Evolutionary conservation across 2,797 vertebrate genomes (phyloP), one percentile per base, ranked within the genome.

Genomic region (Tadarida brasiliensis): DNA sequence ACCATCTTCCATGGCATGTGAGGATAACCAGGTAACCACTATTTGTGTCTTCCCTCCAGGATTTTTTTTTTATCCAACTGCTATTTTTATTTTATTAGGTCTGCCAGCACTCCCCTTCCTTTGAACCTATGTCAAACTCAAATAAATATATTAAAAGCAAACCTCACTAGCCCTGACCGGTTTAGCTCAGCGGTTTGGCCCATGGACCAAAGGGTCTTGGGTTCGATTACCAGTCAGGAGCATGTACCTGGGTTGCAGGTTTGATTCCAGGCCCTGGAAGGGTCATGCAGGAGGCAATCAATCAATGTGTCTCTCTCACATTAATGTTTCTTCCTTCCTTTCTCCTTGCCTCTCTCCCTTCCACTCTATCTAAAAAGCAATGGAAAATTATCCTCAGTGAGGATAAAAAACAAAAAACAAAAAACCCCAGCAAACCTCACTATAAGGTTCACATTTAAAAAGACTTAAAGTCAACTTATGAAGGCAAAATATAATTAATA

Each of bases 41-140:
- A 26, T 91, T 88, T 91, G 6, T 92, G 24, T 78, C 39, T 81
- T 81, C 47, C 11, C 24, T 96, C 20, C 7, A 74, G 30, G 83
- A 81, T 30, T 35, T 87, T 73, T 92, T 93, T 57, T 54, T 22
- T 35, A 87, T 67, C 81, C 47, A 49, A 30, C 59, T 65, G 15
- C 35, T 77, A 26, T 57, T 96, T 80, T 76, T 92, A 39, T 76
- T 77, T 49, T 84, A 57, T 91, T 84, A 77, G 30, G 10, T 35
- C 65, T 76, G 56, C 67, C 49, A 54, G 33, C 30, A 83, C 87
- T 94, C 96, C 94, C 26, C 76, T 94, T 96, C 65, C 26, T 91
- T 77, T 51, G 47, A 63, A 44, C 10, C 28, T 87, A 10, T 81
- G 26, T 80, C 70, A 91, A 82, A 88, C 24, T 17, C 20, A 85